A percentile compares a stretch with the other conserved stretches of the same genome.
phyloP scores from a whole-genome alignment of 2,797 vertebrate genomes.

The Anguilla megastoma region DNA sequence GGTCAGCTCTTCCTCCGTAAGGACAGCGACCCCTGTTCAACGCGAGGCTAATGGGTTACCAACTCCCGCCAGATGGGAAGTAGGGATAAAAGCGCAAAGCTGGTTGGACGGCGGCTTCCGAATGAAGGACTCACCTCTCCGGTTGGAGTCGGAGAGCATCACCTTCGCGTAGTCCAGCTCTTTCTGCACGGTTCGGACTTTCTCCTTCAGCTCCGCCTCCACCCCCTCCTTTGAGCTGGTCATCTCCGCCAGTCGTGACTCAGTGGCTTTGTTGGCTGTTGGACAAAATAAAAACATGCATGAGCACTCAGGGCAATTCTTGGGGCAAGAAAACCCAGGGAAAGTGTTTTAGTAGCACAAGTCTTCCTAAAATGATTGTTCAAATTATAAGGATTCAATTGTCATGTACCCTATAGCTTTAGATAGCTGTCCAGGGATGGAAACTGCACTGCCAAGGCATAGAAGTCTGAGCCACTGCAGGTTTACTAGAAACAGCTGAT shows the following conservation, averaged over 20 bases:
- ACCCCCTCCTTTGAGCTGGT: constrained; percentile 72
- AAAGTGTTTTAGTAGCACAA: neutral
- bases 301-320: neutral
- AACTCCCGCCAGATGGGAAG: neutral
- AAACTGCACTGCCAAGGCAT: neutral
- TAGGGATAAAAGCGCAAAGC: too few species aligned
- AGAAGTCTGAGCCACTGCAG: neutral
- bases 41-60: neutral
- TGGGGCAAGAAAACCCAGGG: neutral
- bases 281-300: constrained; percentile 4
- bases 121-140: constrained; percentile 76
- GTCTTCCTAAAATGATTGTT: neutral
- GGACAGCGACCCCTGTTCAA: constrained; percentile 73
- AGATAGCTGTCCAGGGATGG: neutral
- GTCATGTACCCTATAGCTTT: neutral
- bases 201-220: constrained; percentile 85
- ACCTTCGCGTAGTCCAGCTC: constrained; percentile 88
- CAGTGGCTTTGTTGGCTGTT: constrained; percentile 80
- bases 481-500: neutral
- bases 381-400: neutral
- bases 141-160: constrained; percentile 81
- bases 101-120: neutral
- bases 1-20: constrained; percentile 89
- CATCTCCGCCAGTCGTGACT: constrained; percentile 78
- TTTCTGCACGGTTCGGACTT: constrained; percentile 84